Percentiles rank a stretch among this genome's conserved stretches.
Evolutionary conservation across 1,140 invertebrate species (phyloP).

Genomic region (Amphibalanus amphitrite): DNA sequence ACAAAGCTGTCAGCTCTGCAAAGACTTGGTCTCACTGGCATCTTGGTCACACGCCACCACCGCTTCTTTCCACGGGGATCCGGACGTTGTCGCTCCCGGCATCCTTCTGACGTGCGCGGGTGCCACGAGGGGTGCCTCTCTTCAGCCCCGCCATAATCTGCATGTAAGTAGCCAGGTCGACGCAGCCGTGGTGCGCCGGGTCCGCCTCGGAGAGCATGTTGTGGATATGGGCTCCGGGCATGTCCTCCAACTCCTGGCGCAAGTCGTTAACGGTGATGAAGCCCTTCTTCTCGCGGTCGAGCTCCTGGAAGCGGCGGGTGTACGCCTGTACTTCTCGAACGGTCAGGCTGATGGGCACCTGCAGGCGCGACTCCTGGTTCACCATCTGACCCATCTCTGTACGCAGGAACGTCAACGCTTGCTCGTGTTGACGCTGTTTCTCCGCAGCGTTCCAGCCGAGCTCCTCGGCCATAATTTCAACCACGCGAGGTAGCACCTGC

Average conservation of each 20-base stretch:
- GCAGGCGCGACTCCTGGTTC: conserved; percentile 62
- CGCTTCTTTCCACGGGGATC: conserved; percentile 79
- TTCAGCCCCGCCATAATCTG: conserved; percentile 98
- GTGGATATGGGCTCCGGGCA: conserved; percentile 88
- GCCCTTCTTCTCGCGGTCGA: conserved; percentile 91
- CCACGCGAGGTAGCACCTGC: conserved; percentile 77
- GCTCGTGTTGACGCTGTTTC: conserved; percentile 57
- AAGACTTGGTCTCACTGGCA: neutral
- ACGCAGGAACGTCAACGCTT: conserved; percentile 64
- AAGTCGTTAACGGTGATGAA: conserved; percentile 97
- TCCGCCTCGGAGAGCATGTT: conserved; percentile 96
- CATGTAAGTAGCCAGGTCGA: conserved; percentile 95
- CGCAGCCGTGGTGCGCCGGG: conserved; percentile 97
- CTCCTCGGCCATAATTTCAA: conserved; percentile 93
- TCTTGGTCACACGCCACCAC: conserved; percentile 53
- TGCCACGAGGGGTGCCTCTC: conserved; percentile 78
- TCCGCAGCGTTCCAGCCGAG: conserved; percentile 76
- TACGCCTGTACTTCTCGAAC: conserved; percentile 88
- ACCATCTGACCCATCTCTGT: conserved; percentile 95
- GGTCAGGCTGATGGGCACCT: conserved; percentile 80
- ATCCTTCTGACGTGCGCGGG: conserved; percentile 75
- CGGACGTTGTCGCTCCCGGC: conserved; percentile 59
- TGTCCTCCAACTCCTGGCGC: conserved; percentile 72
- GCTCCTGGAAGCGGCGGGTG: conserved; percentile 82
- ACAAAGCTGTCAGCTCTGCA: no score